Evolutionary conservation across 2,797 vertebrate species (phyloP).

Genomic region (Alexandromys oeconomus): DNA sequence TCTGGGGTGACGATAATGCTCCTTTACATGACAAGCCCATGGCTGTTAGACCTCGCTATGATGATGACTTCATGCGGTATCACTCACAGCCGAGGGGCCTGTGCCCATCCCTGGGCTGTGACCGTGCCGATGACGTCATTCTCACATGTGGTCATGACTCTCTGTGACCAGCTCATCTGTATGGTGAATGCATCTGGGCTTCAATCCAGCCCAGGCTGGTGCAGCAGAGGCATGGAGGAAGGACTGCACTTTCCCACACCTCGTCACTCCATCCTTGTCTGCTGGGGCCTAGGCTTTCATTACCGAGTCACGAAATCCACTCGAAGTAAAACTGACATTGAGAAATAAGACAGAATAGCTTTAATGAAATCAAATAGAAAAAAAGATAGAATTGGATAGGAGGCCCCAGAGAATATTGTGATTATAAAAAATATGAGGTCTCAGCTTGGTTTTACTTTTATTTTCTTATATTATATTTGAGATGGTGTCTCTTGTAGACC

Average conservation of each 20-base stretch:
- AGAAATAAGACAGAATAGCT: neutral
- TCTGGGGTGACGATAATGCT: conserved; percentile 61
- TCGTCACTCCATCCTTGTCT: neutral
- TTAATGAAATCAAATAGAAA: neutral
- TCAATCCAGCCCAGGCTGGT: neutral
- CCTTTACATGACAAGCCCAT: conserved; percentile 51
- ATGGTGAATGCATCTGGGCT: neutral
- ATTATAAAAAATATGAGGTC: neutral
- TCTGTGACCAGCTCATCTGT: neutral
- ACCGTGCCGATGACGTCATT: neutral
- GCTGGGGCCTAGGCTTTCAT: neutral
- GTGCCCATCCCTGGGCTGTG: neutral
- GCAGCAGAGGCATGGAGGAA: neutral
- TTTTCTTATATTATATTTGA: neutral
- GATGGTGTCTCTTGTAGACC: neutral
- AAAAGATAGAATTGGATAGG: neutral
- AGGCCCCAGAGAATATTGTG: neutral
- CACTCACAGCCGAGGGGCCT: neutral
- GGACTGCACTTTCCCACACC: neutral
- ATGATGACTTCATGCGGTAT: conserved; percentile 21
- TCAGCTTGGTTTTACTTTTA: neutral
- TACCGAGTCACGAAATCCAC: neutral
- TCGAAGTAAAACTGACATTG: neutral
- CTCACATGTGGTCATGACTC: neutral
- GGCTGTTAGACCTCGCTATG: conserved; percentile 64